Conservation (phyloP, 2,888 invertebrate species). For the Phyto melanocephala region DNA sequence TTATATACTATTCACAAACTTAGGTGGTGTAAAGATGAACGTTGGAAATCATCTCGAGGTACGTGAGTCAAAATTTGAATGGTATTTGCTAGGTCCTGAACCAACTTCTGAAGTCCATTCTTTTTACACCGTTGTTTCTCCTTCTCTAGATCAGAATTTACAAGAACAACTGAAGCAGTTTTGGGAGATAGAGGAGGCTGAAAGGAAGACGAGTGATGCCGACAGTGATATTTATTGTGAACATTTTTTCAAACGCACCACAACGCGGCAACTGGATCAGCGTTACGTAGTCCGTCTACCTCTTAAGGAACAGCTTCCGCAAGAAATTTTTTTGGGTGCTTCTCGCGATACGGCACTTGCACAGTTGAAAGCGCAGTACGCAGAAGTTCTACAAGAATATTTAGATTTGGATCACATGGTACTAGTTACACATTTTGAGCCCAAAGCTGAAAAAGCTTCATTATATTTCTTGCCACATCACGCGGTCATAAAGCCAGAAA, state of each 20-base stretch:
- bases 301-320: background rate
- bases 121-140: background rate
- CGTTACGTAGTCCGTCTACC: constrained; percentile 1
- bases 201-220: background rate
- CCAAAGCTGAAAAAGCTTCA: too few species aligned
- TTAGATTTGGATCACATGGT: background rate
- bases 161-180: background rate
- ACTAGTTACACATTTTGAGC: background rate
- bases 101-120: too few species aligned
- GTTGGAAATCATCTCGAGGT: background rate
- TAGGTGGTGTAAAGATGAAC: too few species aligned
- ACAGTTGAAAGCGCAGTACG: too few species aligned
- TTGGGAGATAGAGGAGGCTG: constrained; percentile 36
- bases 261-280: too few species aligned
- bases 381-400: background rate
- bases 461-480: too few species aligned
- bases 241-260: background rate
- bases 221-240: background rate
- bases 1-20: background rate
- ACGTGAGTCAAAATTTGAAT: background rate
- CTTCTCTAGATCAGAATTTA: background rate
- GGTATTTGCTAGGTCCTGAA: background rate
- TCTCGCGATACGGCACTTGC: background rate
- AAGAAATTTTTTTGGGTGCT: background rate
- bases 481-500: too few species aligned